Conservation (phyloP, 1,140 invertebrate genomes). For the Neotoxoptera formosana region DNA sequence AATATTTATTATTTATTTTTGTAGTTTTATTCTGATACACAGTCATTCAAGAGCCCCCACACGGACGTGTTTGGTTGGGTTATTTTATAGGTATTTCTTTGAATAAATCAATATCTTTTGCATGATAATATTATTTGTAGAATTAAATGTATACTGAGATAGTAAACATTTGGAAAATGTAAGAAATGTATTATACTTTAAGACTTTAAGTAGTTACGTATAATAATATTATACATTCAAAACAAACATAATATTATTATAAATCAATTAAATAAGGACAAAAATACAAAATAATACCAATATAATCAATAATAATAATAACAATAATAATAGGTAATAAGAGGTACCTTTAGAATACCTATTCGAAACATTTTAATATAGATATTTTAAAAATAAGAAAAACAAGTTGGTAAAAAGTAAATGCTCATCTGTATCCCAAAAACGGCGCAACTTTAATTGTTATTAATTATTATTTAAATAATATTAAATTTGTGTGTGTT, state of each 20-base stretch:
- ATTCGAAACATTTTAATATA: not conserved
- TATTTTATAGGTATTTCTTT: not conserved
- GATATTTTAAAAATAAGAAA: not conserved
- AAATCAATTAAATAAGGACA: no score
- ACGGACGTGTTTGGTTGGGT: not conserved
- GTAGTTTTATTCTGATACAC: not conserved
- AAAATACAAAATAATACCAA: no score
- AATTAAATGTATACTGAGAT: not conserved
- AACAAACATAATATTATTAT: no score
- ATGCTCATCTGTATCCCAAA: not conserved
- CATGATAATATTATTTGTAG: not conserved
- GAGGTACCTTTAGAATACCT: no score
- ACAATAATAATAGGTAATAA: no score
- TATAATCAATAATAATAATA: no score
- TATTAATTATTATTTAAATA: not conserved
- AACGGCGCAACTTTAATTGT: not conserved
- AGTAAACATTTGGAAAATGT: not conserved
- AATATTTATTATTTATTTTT: constrained; percentile 14
- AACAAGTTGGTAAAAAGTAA: not conserved
- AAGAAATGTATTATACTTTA: not conserved
- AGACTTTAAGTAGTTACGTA: not conserved
- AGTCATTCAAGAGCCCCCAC: not conserved
- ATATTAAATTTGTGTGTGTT: no score
- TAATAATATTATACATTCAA: no score
- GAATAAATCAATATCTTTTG: constrained; percentile 13